These are phyloP conservation scores for Phengaris alcon DNA, from an alignment of 2,888 invertebrate species.

Conservation along the genomic window DNA sequence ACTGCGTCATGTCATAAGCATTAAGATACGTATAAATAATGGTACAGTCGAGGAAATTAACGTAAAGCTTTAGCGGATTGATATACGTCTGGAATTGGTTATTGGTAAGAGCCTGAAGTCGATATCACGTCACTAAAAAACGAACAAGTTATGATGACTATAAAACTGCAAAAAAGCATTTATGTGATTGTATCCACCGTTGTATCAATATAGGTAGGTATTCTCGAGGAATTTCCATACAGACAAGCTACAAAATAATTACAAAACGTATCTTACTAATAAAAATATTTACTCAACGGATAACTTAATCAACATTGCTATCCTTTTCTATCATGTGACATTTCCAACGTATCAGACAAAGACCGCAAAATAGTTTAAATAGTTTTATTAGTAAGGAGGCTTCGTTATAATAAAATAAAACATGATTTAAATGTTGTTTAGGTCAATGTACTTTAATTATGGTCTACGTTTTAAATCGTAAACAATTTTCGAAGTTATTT, in stretches of 20 bases:
- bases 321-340: no score
- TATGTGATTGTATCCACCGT: neutral
- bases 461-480: neutral
- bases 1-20: conserved; percentile 34
- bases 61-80: neutral
- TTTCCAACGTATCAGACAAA: no score
- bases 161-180: neutral
- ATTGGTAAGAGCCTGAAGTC: neutral
- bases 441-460: neutral
- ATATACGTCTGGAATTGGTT: neutral
- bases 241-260: neutral
- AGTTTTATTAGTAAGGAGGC: no score
- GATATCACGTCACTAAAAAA: neutral
- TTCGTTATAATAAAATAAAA: neutral
- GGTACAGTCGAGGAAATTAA: neutral
- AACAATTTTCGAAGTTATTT: neutral
- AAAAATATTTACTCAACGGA: no score
- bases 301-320: no score
- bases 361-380: no score
- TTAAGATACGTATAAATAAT: conserved; percentile 17
- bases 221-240: neutral
- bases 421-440: neutral
- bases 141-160: neutral
- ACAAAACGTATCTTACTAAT: neutral
- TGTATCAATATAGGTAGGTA: neutral